Base-by-base conservation (phyloP, 1,140 invertebrate genomes). In the Muscidifurax raptorellus region DNA sequence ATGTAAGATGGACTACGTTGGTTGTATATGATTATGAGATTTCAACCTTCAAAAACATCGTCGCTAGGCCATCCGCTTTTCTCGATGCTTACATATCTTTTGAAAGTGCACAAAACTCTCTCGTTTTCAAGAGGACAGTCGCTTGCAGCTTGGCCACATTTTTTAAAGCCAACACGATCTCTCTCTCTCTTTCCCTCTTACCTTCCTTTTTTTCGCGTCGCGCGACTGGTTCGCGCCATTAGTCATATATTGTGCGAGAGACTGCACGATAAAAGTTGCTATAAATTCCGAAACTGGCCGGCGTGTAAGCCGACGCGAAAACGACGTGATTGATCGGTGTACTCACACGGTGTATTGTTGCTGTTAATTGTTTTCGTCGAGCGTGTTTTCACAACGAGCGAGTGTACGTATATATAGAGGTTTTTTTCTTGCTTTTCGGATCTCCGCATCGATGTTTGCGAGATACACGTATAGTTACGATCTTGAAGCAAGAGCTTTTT, bases 291-390 rank as follows among this genome's bases (percentile, higher is more conserved):
- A 59, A n/a, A 59, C 18, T 59, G 52, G 52, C 52, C 52, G 36
- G 36, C 36, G 52, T 18, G 52, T n/a, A n/a, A 52, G 18, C 52
- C 22, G 18, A 18, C 18, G 22, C 52, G 15, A 72, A n/a, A 22
- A 22, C 71, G 32, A 12, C 1, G 32, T 72, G 32, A 72, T 72
- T 72, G 71, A 72, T 72, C 27, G 30, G 30, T 36, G 10, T 22
- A 3, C 36, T 9, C 36, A 9, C 18, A 12, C 67, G 1, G 67
- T n/a, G 71, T 10, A 72, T 72, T 40, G 71, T 36, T 18, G 52
- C 18, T 59, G 71, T 72, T 72, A 72, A 72, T 72, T 32, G 71
- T 72, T 72, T 72, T 32, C 13, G 32, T 72, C 27, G 71, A 32
- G 28, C 30, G 13, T 36, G 2, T 72, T 67, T 67, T 52, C 13